A percentile compares a stretch with the other conserved stretches of the same genome.
Evolutionary conservation across 1,140 invertebrate species (phyloP).

Genomic region (Riptortus pedestris): DNA sequence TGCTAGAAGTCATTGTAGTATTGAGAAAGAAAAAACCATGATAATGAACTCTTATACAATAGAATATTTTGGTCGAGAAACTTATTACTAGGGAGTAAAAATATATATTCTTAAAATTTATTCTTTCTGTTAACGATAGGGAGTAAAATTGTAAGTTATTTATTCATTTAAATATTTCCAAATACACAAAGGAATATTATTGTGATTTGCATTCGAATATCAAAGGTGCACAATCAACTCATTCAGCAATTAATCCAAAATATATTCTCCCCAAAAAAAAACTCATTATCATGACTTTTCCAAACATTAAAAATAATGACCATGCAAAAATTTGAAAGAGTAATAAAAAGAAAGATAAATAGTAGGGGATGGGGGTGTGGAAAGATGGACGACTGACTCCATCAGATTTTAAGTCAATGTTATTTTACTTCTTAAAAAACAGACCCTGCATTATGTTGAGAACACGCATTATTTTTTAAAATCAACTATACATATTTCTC

Average conservation of each 20-base stretch:
- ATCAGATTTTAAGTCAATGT: neutral
- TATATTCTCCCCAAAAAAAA: slow-evolving; percentile 5
- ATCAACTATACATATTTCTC: slow-evolving; percentile 12
- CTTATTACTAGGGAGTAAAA: slow-evolving; percentile 18
- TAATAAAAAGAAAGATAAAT: neutral
- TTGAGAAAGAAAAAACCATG: slow-evolving; percentile 13
- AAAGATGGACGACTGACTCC: neutral
- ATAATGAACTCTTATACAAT: slow-evolving; percentile 16
- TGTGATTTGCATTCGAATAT: neutral
- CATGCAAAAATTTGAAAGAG: neutral
- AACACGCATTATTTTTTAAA: slow-evolving; percentile 1
- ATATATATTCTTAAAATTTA: slow-evolving; percentile 13
- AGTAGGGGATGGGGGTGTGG: neutral
- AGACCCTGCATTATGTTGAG: slow-evolving; percentile 16
- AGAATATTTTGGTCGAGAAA: slow-evolving; percentile 12
- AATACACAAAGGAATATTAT: neutral
- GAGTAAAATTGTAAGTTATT: neutral
- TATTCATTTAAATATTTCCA: neutral
- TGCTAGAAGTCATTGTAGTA: neutral
- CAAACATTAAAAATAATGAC: slow-evolving; percentile 5
- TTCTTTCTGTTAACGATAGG: neutral
- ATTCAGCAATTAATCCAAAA: neutral
- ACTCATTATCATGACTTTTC: slow-evolving; percentile 18
- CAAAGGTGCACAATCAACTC: neutral
- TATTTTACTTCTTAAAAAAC: slow-evolving; percentile 7